Evolutionary conservation across 2,888 invertebrate genomes (phyloP).

Genomic region (Phoenoteleia sp.): DNA sequence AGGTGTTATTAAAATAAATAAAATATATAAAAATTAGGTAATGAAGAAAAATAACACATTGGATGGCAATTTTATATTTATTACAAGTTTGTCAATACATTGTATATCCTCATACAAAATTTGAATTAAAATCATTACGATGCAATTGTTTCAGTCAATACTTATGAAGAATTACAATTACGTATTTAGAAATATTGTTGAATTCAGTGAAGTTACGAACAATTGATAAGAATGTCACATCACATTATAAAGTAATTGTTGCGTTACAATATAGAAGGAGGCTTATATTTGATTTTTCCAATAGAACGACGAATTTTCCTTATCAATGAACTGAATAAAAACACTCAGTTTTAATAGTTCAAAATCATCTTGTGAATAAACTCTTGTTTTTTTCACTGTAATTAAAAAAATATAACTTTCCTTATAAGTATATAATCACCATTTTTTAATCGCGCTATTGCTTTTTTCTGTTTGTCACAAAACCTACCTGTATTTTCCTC

Average conservation of each 20-base stretch:
- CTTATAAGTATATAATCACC: too few relatives aligned
- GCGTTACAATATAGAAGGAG: neutral
- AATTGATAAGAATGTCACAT: conserved; percentile 6
- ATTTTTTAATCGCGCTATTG: too few relatives aligned
- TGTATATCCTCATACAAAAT: neutral
- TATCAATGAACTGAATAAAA: too few relatives aligned
- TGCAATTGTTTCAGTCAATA: neutral
- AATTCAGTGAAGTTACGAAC: neutral
- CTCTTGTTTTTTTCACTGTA: too few relatives aligned
- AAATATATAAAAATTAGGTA: too few relatives aligned
- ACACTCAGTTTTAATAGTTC: too few relatives aligned
- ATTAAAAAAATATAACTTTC: too few relatives aligned
- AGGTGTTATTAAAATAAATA: too few relatives aligned
- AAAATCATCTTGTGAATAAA: too few relatives aligned
- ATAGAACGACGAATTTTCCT: neutral
- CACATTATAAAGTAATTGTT: neutral
- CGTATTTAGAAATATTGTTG: neutral
- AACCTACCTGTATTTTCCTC: neutral
- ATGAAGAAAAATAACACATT: too few relatives aligned
- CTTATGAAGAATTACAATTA: conserved; percentile 4
- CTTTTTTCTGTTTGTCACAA: neutral
- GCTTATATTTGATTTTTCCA: neutral
- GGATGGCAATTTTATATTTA: too few relatives aligned
- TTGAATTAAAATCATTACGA: neutral
- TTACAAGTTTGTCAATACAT: neutral